Evolutionary conservation across 2,113 vertebrate species (phyloP), one percentile per base, ranked within the genome.

Genomic region (Dermatemys mawii): DNA sequence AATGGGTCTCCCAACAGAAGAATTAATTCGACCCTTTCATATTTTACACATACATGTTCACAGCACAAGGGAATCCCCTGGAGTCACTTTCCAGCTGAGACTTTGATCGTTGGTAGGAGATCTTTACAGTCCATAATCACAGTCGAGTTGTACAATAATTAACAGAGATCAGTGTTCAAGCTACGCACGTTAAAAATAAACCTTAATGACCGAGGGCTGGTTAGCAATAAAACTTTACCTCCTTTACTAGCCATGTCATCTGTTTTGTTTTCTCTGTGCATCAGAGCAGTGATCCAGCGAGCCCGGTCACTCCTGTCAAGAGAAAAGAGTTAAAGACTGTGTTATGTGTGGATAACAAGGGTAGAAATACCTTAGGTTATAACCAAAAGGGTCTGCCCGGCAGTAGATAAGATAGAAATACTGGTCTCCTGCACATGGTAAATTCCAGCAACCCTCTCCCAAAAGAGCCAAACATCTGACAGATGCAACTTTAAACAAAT

Each of bases 271-370:
- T 98, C 99, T 57, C 97, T 85, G 87, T 98, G 97, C 44, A 95
- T 97, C 6, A 99, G 98, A 0, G 99, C 99, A 0, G 98, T 97
- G 8, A 99, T 98, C 99, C 99, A 99, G 0, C 99, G 98, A 0
- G 99, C 99, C 2, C 98, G 98, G 91, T 99, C 99, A 29, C 98
- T 98, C 98, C 99, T 99, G 93, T 75, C 95, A 90, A 83, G 14
- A 91, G 91, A 8, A 94, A 46, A 89, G 26, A 17, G 8, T 21
- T 76, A 27, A 50, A 27, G 26, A 3, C n/a, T 22, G 0, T 0
- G 0, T 78, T 13, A 87, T 46, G 38, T 2, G 17, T n/a, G 11
- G 38, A 73, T 21, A 14, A 48, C 49, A 44, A 27, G 13, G 0
- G 12, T 41, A 22, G 51, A 54, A 54, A 46, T 16, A 76, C 38